Evolutionary conservation across 2,888 invertebrate species (phyloP).

Genomic region (Cheilosia pagana): DNA sequence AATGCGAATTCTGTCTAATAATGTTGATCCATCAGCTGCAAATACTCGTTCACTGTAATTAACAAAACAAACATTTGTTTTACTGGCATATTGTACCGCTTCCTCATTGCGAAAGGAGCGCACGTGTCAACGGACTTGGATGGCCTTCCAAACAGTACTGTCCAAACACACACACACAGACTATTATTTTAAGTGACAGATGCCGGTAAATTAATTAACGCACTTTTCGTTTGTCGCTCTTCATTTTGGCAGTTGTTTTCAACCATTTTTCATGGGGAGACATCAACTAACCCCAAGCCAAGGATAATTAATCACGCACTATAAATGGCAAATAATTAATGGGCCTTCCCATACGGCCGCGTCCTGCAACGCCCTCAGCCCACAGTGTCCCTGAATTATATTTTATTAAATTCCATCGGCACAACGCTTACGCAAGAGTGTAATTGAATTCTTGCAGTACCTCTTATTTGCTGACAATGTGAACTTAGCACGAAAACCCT

Average conservation of each 20-base stretch:
- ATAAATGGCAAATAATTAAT: slow-evolving; percentile 51
- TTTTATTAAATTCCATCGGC: slow-evolving; percentile 16
- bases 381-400: slow-evolving; percentile 38
- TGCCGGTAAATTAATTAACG: slow-evolving; percentile 47
- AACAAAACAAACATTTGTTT: slow-evolving; percentile 39
- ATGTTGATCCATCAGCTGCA: slow-evolving; percentile 2
- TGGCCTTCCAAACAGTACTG: slow-evolving; percentile 1
- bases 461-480: slow-evolving; percentile 14
- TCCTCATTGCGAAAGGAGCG: slow-evolving; percentile 33
- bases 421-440: slow-evolving; percentile 38
- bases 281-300: slow-evolving; percentile 35
- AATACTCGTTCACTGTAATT: slow-evolving; percentile 28
- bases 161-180: background rate
- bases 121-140: slow-evolving; percentile 33
- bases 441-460: slow-evolving; percentile 51
- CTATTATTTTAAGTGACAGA: slow-evolving; percentile 19
- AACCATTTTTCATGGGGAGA: slow-evolving; percentile 58
- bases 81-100: slow-evolving; percentile 9
- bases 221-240: slow-evolving; percentile 7
- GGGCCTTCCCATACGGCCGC: slow-evolving; percentile 4
- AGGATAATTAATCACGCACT: slow-evolving; percentile 59
- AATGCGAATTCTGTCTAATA: background rate
- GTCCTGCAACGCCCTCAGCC: background rate
- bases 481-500: slow-evolving; percentile 25
- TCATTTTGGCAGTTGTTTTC: no score